phyloP scores from a whole-genome alignment of 2,888 invertebrate species.

The Bursaphelenchus okinawaensis region DNA sequence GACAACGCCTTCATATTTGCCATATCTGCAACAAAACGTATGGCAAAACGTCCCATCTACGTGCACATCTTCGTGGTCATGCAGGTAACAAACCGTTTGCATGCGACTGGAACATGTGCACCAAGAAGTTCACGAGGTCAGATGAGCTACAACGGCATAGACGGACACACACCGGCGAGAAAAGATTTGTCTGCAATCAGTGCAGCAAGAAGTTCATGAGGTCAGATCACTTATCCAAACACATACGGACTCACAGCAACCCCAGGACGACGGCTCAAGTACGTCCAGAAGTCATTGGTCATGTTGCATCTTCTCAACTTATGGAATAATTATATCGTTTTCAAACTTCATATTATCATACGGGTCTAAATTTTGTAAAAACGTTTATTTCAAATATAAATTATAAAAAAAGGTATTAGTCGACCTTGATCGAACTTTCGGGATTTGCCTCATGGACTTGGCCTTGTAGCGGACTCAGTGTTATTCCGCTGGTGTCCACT shows the following conservation, averaged over 20 bases:
- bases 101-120: constrained; percentile 51
- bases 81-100: constrained; percentile 54
- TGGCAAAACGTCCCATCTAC: constrained; percentile 47
- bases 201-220: constrained; percentile 56
- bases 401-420: background rate
- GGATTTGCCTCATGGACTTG: no score
- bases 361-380: background rate
- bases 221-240: constrained; percentile 53
- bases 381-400: background rate
- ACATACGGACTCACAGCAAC: constrained; percentile 46
- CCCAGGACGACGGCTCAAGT: constrained; percentile 11
- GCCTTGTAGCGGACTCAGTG: no score
- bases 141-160: constrained; percentile 55
- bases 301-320: constrained; percentile 2
- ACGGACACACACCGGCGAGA: constrained; percentile 56
- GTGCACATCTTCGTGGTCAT: constrained; percentile 41
- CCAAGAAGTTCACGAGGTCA: constrained; percentile 53
- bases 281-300: constrained; percentile 12
- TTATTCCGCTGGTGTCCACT: no score
- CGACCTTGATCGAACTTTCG: background rate
- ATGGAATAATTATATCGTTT: background rate
- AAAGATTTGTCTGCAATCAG: constrained; percentile 46
- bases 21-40: constrained; percentile 54
- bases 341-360: background rate
- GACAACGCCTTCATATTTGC: constrained; percentile 50